phyloP scores from a whole-genome alignment of 2,113 vertebrate genomes.

The Limnothrissa miodon region DNA sequence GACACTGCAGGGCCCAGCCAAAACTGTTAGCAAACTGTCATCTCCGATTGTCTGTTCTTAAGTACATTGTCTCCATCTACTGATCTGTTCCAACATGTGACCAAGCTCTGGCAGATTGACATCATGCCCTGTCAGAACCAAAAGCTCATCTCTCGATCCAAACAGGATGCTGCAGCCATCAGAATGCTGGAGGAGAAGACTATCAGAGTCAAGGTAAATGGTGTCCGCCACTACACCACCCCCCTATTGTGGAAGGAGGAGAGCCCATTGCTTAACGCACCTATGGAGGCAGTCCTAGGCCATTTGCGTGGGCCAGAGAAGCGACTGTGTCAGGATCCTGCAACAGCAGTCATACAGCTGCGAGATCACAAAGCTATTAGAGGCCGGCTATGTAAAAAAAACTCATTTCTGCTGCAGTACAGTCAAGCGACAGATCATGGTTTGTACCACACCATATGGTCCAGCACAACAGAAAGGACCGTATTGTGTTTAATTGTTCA shows the following conservation, averaged over 20 bases:
- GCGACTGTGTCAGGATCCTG: neutral
- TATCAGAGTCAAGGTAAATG: neutral
- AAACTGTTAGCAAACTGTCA: neutral
- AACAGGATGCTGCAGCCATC: neutral
- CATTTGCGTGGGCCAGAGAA: neutral
- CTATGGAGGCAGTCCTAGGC: neutral
- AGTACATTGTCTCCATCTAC: neutral
- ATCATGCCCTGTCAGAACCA: neutral
- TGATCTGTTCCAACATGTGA: neutral
- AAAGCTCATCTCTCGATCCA: neutral
- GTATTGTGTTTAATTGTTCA: neutral
- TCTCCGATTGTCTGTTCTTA: neutral
- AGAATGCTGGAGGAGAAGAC: neutral
- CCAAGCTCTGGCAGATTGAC: neutral
- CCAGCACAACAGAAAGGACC: neutral
- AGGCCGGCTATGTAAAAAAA: neutral
- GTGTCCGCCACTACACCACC: neutral
- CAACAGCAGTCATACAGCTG: neutral
- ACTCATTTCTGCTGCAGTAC: neutral
- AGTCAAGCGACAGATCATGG: neutral
- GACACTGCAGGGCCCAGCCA: conserved; percentile 25
- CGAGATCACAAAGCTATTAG: neutral
- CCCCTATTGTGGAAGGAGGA: neutral
- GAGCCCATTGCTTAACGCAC: neutral
- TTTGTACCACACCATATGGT: neutral